These are phyloP conservation scores for Meganola albula DNA, from an alignment of 2,888 invertebrate species.

Conservation along the genomic window DNA sequence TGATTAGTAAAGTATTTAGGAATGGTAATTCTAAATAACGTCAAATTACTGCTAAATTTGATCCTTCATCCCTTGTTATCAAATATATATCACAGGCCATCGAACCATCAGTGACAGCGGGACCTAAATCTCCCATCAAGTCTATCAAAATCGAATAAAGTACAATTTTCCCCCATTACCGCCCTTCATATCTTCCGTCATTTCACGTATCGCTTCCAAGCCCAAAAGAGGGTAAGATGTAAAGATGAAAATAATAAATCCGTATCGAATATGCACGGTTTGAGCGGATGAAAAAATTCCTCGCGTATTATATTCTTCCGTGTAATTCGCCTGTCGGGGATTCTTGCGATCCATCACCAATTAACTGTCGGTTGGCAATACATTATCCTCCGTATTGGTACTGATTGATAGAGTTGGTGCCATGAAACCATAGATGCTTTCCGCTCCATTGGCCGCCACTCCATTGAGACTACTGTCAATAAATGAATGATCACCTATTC, in stretches of 20 bases:
- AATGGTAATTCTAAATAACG: too few species aligned
- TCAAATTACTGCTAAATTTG: neutral
- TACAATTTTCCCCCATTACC: constrained; percentile 75
- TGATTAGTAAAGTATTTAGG: too few species aligned
- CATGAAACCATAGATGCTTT: constrained; percentile 47
- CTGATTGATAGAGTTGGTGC: constrained; percentile 67
- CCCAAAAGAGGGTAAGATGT: constrained; percentile 65
- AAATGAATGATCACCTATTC: constrained; percentile 52
- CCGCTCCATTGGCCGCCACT: constrained; percentile 44
- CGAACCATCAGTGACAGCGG: constrained; percentile 53
- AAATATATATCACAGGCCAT: constrained; percentile 32
- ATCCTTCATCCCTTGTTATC: constrained; percentile 14
- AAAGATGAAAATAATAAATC: constrained; percentile 74
- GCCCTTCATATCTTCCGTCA: constrained; percentile 73
- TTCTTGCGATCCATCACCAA: constrained; percentile 68
- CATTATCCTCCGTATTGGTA: constrained; percentile 61
- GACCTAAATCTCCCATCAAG: constrained; percentile 67
- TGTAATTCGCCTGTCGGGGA: constrained; percentile 50
- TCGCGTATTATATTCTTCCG: constrained; percentile 37
- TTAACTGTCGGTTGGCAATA: constrained; percentile 69
- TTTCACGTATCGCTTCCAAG: constrained; percentile 75
- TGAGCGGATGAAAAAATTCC: constrained; percentile 52
- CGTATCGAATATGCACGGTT: constrained; percentile 69
- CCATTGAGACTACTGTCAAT: constrained; percentile 50
- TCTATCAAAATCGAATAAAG: constrained; percentile 77